Conservation (phyloP, 2,113 vertebrate genomes). For the human region GRCh38 chr13:32806501-32807000, state of each 20-base stretch:
- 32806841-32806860: neutral
- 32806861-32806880: too few relatives aligned
- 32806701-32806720: neutral
- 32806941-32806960: neutral
- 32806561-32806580: neutral
- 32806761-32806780: neutral
- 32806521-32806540: neutral
- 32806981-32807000: neutral
- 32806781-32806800: neutral
- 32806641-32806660: neutral
- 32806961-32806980: neutral
- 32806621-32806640: neutral
- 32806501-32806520: neutral
- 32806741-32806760: neutral
- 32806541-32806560: neutral
- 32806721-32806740: neutral
- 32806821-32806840: neutral
- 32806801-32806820: neutral
- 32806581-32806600: neutral
- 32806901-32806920: rapidly evolving
- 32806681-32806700: neutral
- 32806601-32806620: neutral
- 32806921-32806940: neutral
- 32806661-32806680: neutral
- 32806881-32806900: neutral